These are phyloP conservation scores for Drosophila obscura DNA, from an alignment of 1,140 invertebrate genomes.

Conservation along the genomic window DNA sequence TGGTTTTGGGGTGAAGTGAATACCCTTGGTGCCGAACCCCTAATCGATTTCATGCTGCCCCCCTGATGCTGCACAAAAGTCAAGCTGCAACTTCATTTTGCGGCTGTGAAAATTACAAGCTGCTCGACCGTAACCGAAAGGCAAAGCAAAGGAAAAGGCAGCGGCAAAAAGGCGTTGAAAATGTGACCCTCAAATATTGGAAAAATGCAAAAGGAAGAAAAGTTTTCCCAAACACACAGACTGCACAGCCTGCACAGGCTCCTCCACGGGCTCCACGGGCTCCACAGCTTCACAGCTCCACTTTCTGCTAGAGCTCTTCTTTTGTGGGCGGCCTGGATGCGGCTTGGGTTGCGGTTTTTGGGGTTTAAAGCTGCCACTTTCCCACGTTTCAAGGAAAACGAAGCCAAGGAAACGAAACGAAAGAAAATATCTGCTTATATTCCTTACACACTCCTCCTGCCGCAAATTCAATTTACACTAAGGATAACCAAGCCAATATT, in stretches of 20 bases:
- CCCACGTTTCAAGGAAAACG: too few species aligned
- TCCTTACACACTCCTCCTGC: constrained; percentile 17
- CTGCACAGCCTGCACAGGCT: too few species aligned
- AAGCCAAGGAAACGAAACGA: constrained; percentile 3
- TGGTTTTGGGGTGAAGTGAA: constrained; percentile 22
- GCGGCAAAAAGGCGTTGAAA: constrained; percentile 34
- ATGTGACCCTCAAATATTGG: constrained; percentile 51
- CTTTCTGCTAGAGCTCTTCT: neutral
- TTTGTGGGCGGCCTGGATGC: constrained; percentile 30
- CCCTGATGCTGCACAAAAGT: constrained; percentile 47
- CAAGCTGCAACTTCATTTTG: constrained; percentile 71
- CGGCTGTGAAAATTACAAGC: constrained; percentile 64
- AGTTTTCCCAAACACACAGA: neutral
- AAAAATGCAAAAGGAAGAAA: constrained; percentile 40
- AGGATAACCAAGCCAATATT: constrained; percentile 61
- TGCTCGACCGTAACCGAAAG: constrained; percentile 9
- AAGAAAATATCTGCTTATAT: constrained; percentile 48
- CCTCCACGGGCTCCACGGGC: too few species aligned
- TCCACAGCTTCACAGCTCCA: too few species aligned
- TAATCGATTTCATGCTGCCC: constrained; percentile 56
- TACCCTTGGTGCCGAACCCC: neutral
- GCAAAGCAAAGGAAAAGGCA: neutral
- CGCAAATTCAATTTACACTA: constrained; percentile 72
- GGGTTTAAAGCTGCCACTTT: constrained; percentile 35
- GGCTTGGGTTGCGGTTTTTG: constrained; percentile 54